phyloP scores from a whole-genome alignment of 2,113 vertebrate species.

The Heterocephalus glaber region DNA sequence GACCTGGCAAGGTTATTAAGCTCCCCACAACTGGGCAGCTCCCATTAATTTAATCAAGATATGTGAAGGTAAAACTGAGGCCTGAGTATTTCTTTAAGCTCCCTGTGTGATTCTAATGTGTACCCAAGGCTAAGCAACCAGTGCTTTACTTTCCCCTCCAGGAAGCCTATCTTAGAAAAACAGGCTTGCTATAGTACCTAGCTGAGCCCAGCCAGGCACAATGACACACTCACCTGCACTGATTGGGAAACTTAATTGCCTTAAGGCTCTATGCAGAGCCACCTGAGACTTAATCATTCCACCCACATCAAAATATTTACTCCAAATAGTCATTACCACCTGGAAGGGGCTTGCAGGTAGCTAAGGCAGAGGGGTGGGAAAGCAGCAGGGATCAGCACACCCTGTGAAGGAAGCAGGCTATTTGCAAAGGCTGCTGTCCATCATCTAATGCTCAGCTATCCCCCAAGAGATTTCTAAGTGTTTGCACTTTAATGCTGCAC shows the following conservation, averaged over 20 bases:
- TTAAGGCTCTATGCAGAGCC: constrained; percentile 65
- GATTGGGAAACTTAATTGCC: constrained; percentile 74
- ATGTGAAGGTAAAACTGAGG: background rate
- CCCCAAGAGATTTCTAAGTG: constrained; percentile 65
- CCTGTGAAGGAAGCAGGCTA: background rate
- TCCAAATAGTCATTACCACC: constrained; percentile 78
- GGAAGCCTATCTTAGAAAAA: constrained; percentile 25
- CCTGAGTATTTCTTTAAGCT: background rate
- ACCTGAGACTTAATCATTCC: constrained; percentile 69
- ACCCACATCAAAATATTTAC: constrained; percentile 80
- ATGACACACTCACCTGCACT: constrained; percentile 11
- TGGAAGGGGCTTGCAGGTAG: constrained; percentile 71
- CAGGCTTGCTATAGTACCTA: background rate
- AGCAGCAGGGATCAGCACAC: background rate
- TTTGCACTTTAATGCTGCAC: constrained; percentile 58
- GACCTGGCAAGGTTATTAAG: background rate
- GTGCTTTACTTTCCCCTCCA: background rate
- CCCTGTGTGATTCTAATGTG: background rate
- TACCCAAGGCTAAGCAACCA: background rate
- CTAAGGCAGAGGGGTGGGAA: background rate
- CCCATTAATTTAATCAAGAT: background rate
- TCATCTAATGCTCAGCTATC: constrained; percentile 22
- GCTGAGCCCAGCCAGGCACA: constrained; percentile 19
- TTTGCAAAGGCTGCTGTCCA: constrained; percentile 29
- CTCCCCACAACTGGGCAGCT: background rate